Conservation (phyloP, 2,888 invertebrate genomes). For the Drosophila neonasuta region DNA sequence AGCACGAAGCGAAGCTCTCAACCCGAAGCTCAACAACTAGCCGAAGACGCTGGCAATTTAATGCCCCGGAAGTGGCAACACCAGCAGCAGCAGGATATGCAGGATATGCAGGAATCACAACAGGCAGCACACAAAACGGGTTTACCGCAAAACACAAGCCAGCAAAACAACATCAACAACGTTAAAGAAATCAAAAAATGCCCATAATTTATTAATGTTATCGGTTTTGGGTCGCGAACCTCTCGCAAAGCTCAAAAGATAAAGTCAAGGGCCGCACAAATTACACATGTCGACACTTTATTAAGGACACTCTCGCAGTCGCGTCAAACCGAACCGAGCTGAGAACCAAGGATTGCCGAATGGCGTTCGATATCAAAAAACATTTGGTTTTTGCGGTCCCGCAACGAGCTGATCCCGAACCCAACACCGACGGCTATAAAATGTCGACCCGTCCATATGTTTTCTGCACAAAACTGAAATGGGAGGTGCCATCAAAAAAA, state of each 20-base stretch:
- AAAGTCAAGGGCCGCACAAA: constrained; percentile 65
- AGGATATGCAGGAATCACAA: constrained; percentile 20
- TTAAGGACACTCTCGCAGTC: constrained; percentile 62
- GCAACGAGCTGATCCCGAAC: constrained; percentile 64
- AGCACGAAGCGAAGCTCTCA: constrained; percentile 19
- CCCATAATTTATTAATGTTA: constrained; percentile 75
- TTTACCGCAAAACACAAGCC: constrained; percentile 29
- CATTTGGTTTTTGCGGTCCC: constrained; percentile 67
- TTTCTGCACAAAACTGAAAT: constrained; percentile 37
- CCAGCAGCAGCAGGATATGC: constrained; percentile 15
- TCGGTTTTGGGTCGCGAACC: constrained; percentile 42
- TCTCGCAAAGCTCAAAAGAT: constrained; percentile 26
- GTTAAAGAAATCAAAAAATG: constrained; percentile 2
- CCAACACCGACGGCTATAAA: constrained; percentile 64
- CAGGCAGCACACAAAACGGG: constrained; percentile 28
- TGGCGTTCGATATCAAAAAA: constrained; percentile 55
- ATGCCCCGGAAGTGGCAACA: constrained; percentile 37
- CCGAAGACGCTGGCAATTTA: constrained; percentile 34
- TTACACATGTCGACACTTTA: constrained; percentile 80
- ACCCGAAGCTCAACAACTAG: constrained; percentile 17
- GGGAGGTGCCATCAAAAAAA: constrained; percentile 11
- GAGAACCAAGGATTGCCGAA: neutral
- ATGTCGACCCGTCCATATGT: constrained; percentile 76
- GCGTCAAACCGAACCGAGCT: neutral
- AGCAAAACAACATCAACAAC: constrained; percentile 30